Conservation (phyloP, 2,888 invertebrate genomes). For the Dione juno region DNA sequence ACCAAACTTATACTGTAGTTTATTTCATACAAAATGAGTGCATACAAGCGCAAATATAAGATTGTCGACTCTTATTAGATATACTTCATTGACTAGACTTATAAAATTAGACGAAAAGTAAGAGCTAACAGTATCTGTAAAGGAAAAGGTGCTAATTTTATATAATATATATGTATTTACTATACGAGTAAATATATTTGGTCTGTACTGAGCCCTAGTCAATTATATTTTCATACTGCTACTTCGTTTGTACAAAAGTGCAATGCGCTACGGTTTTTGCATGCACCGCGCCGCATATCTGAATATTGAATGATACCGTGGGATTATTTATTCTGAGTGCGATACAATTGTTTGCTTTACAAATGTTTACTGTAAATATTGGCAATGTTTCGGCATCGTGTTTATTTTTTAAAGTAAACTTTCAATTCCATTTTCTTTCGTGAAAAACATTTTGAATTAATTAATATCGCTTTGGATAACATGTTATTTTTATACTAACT, state of each 20-base stretch:
- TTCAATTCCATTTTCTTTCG: constrained; percentile 31
- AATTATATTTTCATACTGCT: constrained; percentile 11
- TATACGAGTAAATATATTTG: constrained; percentile 4
- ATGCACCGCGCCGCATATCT: constrained; percentile 55
- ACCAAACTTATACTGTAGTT: too few relatives aligned
- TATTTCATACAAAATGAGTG: too few relatives aligned
- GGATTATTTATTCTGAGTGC: constrained; percentile 47
- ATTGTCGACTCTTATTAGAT: too few relatives aligned
- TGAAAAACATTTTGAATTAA: constrained; percentile 31
- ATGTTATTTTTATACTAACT: neutral
- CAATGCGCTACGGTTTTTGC: constrained; percentile 16
- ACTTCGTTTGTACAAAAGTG: constrained; percentile 10
- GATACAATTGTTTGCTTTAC: constrained; percentile 51
- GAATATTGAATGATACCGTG: constrained; percentile 54
- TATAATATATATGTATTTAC: too few relatives aligned
- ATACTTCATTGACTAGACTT: too few relatives aligned
- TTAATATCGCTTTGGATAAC: constrained; percentile 16
- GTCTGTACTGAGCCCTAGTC: neutral
- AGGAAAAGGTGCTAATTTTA: too few relatives aligned
- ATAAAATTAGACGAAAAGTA: too few relatives aligned
- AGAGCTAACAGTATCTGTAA: too few relatives aligned
- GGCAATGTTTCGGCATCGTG: constrained; percentile 36
- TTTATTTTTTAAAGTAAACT: constrained; percentile 41
- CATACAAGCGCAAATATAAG: too few relatives aligned
- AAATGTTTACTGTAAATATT: constrained; percentile 46